phyloP scores from a whole-genome alignment of 2,797 vertebrate genomes.

The Balearica regulorum region DNA sequence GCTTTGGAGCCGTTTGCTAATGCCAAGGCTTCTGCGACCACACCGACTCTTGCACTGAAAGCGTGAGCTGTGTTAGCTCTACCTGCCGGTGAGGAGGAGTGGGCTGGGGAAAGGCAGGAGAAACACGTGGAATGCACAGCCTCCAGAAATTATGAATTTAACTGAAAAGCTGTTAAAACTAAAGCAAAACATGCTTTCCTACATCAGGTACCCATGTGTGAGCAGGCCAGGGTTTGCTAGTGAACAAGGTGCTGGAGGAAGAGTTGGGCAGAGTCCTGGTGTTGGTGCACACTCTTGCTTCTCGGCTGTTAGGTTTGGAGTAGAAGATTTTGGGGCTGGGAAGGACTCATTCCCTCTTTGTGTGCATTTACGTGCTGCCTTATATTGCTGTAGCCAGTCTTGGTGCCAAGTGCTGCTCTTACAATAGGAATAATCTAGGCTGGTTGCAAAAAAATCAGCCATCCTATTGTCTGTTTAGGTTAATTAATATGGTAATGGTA shows the following conservation, averaged over 20 bases:
- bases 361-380: background rate
- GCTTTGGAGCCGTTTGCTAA: background rate
- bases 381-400: background rate
- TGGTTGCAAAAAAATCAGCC: background rate
- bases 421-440: background rate
- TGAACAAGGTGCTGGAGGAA: background rate
- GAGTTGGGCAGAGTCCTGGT: background rate
- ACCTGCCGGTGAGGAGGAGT: background rate
- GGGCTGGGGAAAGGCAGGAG: background rate
- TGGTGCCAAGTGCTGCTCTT: background rate
- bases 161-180: background rate
- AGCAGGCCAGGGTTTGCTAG: background rate
- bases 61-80: accelerated
- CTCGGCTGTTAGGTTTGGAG: background rate
- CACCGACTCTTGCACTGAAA: accelerated
- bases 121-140: background rate
- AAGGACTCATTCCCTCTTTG: background rate
- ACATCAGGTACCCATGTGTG: accelerated
- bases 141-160: background rate
- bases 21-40: background rate
- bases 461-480: background rate
- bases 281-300: background rate
- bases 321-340: background rate
- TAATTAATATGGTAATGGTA: background rate
- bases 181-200: background rate